phyloP scores from a whole-genome alignment of 2,888 invertebrate species.

The Dimorphilus gyrociliatus region DNA sequence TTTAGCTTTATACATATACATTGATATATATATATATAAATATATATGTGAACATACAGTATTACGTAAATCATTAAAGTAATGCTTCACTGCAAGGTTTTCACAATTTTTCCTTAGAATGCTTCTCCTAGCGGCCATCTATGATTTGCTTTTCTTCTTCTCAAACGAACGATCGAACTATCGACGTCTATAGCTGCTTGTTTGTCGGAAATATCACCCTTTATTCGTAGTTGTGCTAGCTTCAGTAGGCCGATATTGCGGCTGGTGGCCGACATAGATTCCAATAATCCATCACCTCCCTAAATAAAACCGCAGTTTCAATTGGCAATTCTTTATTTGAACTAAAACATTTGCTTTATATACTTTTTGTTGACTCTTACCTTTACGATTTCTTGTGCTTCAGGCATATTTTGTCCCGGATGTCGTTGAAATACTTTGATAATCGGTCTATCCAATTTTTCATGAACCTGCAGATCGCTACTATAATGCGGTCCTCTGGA shows the following conservation, averaged over 20 bases:
- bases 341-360: no score
- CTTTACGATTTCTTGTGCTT: slow-evolving; percentile 31
- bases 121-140: slow-evolving; percentile 29
- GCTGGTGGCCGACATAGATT: slow-evolving; percentile 30
- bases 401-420: slow-evolving; percentile 35
- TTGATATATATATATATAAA: slow-evolving; percentile 5
- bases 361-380: no score
- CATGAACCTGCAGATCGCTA: slow-evolving; percentile 24
- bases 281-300: slow-evolving; percentile 28
- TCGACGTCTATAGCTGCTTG: slow-evolving; percentile 23
- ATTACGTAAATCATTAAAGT: slow-evolving; percentile 2
- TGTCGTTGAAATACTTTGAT: slow-evolving; percentile 33
- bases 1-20: slow-evolving; percentile 2
- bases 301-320: no score
- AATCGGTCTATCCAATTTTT: slow-evolving; percentile 32
- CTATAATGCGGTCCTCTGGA: slow-evolving; percentile 30
- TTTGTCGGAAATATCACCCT: slow-evolving; percentile 30
- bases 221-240: slow-evolving; percentile 21
- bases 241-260: slow-evolving; percentile 30
- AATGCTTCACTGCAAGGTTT: no score
- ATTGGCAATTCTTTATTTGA: no score
- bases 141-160: slow-evolving; percentile 28
- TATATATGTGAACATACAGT: slow-evolving; percentile 3
- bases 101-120: slow-evolving; percentile 17
- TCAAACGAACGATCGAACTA: slow-evolving; percentile 24